Evolutionary conservation across 2,888 invertebrate species (phyloP), one percentile per base, ranked within the genome.

Genomic region (Xanthia icteritia): DNA sequence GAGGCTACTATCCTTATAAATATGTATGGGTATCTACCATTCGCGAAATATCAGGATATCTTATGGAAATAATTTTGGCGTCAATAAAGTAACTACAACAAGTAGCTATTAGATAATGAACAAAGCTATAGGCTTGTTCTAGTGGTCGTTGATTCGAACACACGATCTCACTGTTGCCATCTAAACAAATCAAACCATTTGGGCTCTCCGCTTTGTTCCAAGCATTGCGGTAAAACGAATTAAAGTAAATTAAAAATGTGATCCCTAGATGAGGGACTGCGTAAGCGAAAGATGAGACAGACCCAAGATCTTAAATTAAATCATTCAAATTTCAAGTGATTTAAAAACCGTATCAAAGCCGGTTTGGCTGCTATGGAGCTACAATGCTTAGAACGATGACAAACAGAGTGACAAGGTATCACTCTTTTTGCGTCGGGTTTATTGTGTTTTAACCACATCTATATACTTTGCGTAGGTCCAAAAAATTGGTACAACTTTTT

Each of bases 1-100:
- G 45, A 72, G 58, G 68, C 64, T 56, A 77, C 67, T 58, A 54
- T 79, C 79, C 68, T 48, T 60, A 84, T 84, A 84, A 79, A 81
- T 84, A 79, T 81, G 64, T 65, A 84, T 73, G 60, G 56, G 23
- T 58, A 68, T 68, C 64, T 79, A 60, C 73, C 64, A 84, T 69
- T 73, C 64, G 68, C 73, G 13, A 79, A 83, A 67, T 61, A 68
- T 68, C 20, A 48, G 36, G 27, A 23, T 54, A 51, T 45, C 51
- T 51, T 23, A 51, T 51, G 51, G 23, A 51, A 51, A 23, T 27
- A 63, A 54, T 54, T 45, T 58, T 81, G 74, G 42, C 51, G 51
- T 42, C 39, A 15, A 15, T 36, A 39, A 39, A 9, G 23, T 56
- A 20, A 13, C 1, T 65, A 27, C 27, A 58, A 9, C 39, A 48